These are phyloP conservation scores for Pheosia tremula DNA, from an alignment of 2,888 invertebrate species.

Conservation along the genomic window DNA sequence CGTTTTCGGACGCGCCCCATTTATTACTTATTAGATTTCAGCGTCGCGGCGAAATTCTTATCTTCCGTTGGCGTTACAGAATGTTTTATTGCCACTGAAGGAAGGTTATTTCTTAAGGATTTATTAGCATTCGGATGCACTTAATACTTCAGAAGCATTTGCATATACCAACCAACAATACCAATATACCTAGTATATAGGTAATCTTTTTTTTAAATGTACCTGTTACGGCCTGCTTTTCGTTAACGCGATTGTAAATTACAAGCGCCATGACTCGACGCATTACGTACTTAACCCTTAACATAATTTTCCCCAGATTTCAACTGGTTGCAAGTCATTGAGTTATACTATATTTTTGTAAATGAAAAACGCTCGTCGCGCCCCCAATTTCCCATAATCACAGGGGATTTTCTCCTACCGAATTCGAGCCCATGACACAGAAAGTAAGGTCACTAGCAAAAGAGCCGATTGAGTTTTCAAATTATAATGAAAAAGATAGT, in stretches of 20 bases:
- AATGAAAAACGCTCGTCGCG: background rate
- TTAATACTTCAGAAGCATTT: no score
- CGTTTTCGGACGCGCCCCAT: background rate
- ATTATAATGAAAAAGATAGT: no score
- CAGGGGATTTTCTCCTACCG: no score
- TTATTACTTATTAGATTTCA: slow-evolving; percentile 27
- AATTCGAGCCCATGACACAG: no score
- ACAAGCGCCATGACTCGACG: background rate
- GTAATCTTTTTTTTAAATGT: background rate
- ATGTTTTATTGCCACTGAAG: no score
- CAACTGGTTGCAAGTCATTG: slow-evolving; percentile 1
- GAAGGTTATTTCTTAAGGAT: no score
- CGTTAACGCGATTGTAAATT: background rate
- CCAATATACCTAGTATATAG: no score
- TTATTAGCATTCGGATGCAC: no score
- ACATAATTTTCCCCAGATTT: background rate
- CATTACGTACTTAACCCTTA: background rate
- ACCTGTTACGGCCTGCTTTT: background rate
- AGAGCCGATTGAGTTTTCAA: no score
- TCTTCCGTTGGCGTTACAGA: background rate
- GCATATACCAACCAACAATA: no score
- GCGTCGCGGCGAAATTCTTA: slow-evolving; percentile 23
- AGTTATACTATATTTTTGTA: background rate
- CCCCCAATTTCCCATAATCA: background rate
- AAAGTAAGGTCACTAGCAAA: no score